phyloP scores from a whole-genome alignment of 2,888 invertebrate species.

The Enchytraeus crypticus region DNA sequence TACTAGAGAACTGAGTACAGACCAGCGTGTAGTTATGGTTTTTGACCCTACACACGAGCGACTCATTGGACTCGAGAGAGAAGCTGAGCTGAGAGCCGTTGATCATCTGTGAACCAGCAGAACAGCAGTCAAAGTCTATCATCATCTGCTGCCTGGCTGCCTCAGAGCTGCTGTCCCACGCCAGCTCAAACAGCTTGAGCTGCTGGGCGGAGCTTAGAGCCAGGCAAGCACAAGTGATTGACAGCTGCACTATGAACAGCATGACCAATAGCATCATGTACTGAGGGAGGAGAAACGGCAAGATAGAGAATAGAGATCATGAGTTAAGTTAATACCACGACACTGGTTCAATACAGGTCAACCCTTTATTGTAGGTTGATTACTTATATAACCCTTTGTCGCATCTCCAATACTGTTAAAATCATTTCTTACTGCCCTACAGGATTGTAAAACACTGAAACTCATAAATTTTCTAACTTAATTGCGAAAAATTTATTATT shows the following conservation, averaged over 20 bases:
- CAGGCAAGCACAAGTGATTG: constrained; percentile 3
- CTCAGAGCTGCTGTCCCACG: not conserved
- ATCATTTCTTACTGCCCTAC: no score
- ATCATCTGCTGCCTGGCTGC: not conserved
- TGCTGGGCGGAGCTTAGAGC: not conserved
- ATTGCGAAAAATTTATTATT: no score
- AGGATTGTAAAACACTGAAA: no score
- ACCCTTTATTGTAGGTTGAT: no score
- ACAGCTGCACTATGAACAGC: constrained; percentile 4
- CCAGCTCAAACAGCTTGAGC: not conserved
- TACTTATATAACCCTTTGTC: no score
- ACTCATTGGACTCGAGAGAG: no score
- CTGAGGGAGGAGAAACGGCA: not conserved
- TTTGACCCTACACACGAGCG: no score
- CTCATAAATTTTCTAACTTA: no score
- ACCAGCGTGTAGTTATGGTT: no score
- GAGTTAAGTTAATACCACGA: not conserved
- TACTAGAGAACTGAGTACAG: no score
- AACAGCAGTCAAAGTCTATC: not conserved
- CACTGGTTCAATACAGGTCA: not conserved
- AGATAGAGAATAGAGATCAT: not conserved
- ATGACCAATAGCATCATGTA: not conserved
- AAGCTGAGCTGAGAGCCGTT: not conserved
- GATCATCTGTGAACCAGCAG: not conserved
- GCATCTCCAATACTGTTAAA: no score